Base-by-base conservation (phyloP, 2,113 vertebrate species). In the Hassar affinis region DNA sequence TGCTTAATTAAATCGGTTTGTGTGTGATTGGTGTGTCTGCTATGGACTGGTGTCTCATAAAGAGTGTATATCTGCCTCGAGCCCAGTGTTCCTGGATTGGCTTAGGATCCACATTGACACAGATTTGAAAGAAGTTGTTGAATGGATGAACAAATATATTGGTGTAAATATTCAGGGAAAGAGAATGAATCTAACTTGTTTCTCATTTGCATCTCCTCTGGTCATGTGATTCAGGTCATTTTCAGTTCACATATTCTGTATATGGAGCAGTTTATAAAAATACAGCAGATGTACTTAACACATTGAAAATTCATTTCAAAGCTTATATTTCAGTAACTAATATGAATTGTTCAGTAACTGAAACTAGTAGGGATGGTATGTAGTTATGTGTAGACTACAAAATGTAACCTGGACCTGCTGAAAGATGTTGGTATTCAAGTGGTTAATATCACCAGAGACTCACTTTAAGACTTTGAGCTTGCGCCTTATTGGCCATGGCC, bases 401-500 rank as follows among this genome's bases (percentile, higher is more conserved):
- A 71, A 64, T 33, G 6, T 33, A 22, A 68, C 38, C 33, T 68
- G 33, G 64, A 64, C 30, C 27, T 18, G 61, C 12, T 62, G 14
- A 68, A 68, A 68, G 4, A 6, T 47, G 10, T n/a, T n/a, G 38
- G 45, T 49, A 74, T 74, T 25, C 1, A 52, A 30, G 20, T 10
- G 20, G 30, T 56, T 47, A 62, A 22, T 71, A 38, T 78, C 47
- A 25, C 5, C 1, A 61, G 45, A 14, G 17, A 54, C 17, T 89
- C 94, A 99, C 98, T 96, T 97, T 56, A 99, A 91, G 0, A 92
- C 96, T 92, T 93, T 92, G 49, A 99, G 95, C 91, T 99, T 99
- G 90, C 97, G 96, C 78, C 95, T 94, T 96, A 99, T 99, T 0
- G 96, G 95, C 98, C 98, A 99, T 0, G 98, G 96, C 87, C 96